Evolutionary conservation across 2,113 vertebrate genomes (phyloP).

Genomic region (Rhinolophus ferrumequinum): DNA sequence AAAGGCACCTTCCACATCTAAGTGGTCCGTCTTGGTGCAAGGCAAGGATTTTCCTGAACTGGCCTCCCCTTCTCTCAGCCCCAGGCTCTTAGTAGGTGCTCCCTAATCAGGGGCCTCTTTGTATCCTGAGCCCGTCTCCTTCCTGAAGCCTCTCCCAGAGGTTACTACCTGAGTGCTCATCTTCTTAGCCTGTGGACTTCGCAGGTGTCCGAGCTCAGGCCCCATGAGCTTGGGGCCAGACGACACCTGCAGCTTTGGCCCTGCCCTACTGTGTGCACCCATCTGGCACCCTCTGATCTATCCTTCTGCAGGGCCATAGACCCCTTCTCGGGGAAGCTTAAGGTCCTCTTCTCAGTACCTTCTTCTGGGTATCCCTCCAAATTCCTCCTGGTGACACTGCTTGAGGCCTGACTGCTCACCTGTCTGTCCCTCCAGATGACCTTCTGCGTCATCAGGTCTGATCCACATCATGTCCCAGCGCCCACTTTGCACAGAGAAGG

Average conservation of each 20-base stretch:
- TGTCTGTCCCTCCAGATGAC: not conserved
- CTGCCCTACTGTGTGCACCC: not conserved
- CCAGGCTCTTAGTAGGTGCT: not conserved
- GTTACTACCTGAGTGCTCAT: not conserved
- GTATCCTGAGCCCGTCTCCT: not conserved
- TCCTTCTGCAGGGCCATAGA: not conserved
- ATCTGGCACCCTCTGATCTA: not conserved
- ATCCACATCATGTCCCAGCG: not conserved
- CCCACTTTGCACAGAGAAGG: not conserved
- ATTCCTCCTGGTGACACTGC: not conserved
- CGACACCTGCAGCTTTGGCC: not conserved
- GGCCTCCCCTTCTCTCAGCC: not conserved
- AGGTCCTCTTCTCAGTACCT: not conserved
- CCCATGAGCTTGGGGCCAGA: not conserved
- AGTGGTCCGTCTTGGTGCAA: not conserved
- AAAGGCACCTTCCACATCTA: not conserved
- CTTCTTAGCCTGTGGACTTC: not conserved
- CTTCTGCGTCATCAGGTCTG: not conserved
- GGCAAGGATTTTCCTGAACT: not conserved
- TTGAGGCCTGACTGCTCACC: not conserved
- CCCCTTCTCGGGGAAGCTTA: not conserved
- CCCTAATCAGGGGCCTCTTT: too few species aligned
- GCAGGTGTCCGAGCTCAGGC: not conserved
- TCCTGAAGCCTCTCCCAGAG: not conserved
- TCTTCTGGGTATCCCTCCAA: not conserved